Conservation (phyloP, 2,797 vertebrate species). For the Chelonia mydas region DNA sequence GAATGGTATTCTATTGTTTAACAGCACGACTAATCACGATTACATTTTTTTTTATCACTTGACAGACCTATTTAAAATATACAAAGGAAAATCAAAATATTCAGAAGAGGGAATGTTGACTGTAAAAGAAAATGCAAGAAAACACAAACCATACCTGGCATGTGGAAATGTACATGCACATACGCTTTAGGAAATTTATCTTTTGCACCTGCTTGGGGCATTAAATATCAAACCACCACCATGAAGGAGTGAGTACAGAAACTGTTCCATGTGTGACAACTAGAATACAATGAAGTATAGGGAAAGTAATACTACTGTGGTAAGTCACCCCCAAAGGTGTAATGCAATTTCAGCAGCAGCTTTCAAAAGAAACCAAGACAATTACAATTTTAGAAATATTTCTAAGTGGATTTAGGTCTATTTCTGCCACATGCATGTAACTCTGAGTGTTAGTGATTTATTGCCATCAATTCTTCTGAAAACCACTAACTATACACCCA, state of each 20-base stretch:
- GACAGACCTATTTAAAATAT: neutral
- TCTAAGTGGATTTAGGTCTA: neutral
- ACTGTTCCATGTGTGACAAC: neutral
- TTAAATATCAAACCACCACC: neutral
- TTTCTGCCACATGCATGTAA: neutral
- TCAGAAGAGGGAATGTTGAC: neutral
- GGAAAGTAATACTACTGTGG: neutral
- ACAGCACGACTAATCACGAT: no score
- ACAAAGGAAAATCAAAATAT: neutral
- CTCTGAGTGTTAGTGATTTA: neutral
- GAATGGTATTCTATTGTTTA: no score
- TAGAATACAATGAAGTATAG: neutral
- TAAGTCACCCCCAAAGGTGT: neutral
- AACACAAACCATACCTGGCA: neutral
- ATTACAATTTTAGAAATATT: neutral
- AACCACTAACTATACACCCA: neutral
- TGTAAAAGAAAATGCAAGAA: neutral
- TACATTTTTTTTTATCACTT: no score
- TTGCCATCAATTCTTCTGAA: neutral
- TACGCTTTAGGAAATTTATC: neutral
- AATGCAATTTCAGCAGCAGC: conserved; percentile 34
- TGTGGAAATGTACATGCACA: neutral
- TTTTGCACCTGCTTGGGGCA: conserved; percentile 8
- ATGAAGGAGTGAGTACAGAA: neutral
- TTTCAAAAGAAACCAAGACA: neutral